These are phyloP conservation scores for Chymomyza caudatula DNA, from an alignment of 2,888 invertebrate species.

Conservation along the genomic window DNA sequence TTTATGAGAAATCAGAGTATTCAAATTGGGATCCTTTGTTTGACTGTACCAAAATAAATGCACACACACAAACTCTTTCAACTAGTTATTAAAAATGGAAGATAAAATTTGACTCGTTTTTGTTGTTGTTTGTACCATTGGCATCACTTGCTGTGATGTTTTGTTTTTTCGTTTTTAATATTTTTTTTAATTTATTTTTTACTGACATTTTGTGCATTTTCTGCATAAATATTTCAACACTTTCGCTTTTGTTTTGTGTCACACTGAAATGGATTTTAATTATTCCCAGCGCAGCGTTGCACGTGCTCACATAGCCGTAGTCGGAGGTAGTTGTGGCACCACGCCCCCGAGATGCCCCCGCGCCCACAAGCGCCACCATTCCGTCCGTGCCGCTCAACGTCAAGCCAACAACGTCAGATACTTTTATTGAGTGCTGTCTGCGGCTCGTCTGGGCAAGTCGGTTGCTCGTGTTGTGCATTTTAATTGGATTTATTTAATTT, in stretches of 20 bases:
- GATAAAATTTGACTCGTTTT: conserved; percentile 36
- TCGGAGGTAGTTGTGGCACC: not conserved
- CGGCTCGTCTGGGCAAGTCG: not conserved
- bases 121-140: conserved; percentile 20
- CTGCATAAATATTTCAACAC: conserved; percentile 72
- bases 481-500: conserved; percentile 71
- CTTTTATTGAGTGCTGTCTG: not conserved
- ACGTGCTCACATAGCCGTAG: not conserved
- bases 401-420: not conserved
- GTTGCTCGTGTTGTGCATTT: conserved; percentile 49
- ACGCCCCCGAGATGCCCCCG: no score
- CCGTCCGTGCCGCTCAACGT: no score
- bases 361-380: no score
- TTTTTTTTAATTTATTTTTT: conserved; percentile 11
- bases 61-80: no score
- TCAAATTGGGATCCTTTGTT: no score
- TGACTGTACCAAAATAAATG: no score
- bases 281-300: not conserved
- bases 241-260: conserved; percentile 71
- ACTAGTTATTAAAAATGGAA: no score
- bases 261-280: conserved; percentile 17
- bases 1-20: no score
- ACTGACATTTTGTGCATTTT: conserved; percentile 58
- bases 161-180: no score
- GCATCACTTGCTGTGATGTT: conserved; percentile 42